Conservation (phyloP, 2,113 vertebrate genomes). For the Numida meleagris region DNA sequence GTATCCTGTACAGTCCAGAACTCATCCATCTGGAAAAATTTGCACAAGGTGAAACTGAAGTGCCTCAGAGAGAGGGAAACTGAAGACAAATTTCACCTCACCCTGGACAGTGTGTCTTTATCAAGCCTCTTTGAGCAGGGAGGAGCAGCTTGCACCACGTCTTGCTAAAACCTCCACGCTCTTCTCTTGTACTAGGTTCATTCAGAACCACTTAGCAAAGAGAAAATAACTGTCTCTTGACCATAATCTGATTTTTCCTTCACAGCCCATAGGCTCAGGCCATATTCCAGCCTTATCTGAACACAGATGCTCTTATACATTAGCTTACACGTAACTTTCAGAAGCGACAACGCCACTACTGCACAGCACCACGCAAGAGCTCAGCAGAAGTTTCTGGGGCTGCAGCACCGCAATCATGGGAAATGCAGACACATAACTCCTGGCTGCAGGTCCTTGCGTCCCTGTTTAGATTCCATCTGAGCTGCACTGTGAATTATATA, state of each 20-base stretch:
- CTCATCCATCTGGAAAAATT: background rate
- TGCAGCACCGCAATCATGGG: fast-evolving
- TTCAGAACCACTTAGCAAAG: background rate
- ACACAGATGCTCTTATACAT: background rate
- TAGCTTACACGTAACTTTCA: background rate
- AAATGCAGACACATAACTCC: background rate
- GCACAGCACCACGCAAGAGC: background rate
- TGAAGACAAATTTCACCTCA: background rate
- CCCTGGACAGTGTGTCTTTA: fast-evolving
- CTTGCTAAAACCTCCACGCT: background rate
- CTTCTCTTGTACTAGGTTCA: background rate
- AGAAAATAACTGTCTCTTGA: background rate
- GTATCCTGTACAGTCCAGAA: background rate
- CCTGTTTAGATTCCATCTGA: background rate
- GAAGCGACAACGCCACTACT: background rate
- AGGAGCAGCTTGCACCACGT: background rate
- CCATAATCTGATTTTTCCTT: background rate
- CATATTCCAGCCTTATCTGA: background rate
- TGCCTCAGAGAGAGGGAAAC: background rate
- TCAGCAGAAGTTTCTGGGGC: background rate
- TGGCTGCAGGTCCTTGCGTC: background rate
- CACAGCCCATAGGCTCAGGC: fast-evolving
- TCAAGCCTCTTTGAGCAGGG: fast-evolving
- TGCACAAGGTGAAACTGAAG: background rate
- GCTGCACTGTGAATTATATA: background rate